Evolutionary conservation across 2,888 invertebrate species (phyloP).

Genomic region (Dryadula phaetusa): DNA sequence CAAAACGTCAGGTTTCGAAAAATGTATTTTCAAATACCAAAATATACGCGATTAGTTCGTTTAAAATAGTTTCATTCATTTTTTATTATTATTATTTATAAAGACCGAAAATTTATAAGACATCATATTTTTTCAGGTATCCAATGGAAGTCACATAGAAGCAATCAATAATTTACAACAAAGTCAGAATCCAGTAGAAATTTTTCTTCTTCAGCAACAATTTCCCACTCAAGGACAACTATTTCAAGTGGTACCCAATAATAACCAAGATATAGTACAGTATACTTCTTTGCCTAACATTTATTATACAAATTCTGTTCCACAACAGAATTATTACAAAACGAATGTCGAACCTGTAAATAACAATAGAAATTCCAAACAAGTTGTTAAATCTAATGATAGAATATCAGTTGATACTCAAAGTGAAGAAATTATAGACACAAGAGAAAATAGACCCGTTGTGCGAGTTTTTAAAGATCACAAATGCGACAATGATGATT

Average conservation of each 20-base stretch:
- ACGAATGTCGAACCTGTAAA: slow-evolving; percentile 53
- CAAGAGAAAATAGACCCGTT: slow-evolving; percentile 55
- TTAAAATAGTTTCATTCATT: too few relatives aligned
- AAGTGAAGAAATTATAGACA: slow-evolving; percentile 58
- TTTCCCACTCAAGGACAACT: slow-evolving; percentile 53
- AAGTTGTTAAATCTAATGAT: slow-evolving; percentile 30
- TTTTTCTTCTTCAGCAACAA: slow-evolving; percentile 66
- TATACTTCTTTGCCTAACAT: slow-evolving; percentile 50
- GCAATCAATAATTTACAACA: slow-evolving; percentile 37
- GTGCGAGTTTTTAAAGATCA: slow-evolving; percentile 74
- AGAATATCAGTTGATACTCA: slow-evolving; percentile 20
- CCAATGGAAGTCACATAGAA: slow-evolving; percentile 45
- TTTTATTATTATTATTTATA: too few relatives aligned
- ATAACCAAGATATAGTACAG: slow-evolving; percentile 45
- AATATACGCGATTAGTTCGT: too few relatives aligned
- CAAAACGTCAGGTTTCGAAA: too few relatives aligned
- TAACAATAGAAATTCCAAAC: slow-evolving; percentile 41
- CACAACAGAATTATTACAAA: slow-evolving; percentile 54
- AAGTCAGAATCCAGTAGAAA: slow-evolving; percentile 56
- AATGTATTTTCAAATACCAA: too few relatives aligned
- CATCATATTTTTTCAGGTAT: slow-evolving; percentile 43
- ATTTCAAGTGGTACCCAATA: slow-evolving; percentile 48
- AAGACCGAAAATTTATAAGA: too few relatives aligned
- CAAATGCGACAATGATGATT: slow-evolving; percentile 63
- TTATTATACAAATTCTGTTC: slow-evolving; percentile 47